Percentiles rank a stretch among this genome's conserved stretches.
Conservation (phyloP, 1,140 invertebrate genomes). For the Leptinotarsa undecemlineata region DNA sequence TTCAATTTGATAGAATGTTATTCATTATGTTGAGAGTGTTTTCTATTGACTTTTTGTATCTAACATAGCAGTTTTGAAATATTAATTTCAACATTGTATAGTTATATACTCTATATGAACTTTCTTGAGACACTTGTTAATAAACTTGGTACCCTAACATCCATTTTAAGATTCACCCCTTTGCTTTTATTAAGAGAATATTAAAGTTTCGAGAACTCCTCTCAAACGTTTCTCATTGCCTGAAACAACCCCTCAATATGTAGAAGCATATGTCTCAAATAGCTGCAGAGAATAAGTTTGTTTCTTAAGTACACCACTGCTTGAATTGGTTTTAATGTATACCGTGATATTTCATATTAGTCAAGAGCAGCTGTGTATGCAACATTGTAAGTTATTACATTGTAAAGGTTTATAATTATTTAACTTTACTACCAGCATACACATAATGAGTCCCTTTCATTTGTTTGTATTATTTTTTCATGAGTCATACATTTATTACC, state of each 20-base stretch:
- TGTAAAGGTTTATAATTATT: background rate
- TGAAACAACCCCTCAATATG: background rate
- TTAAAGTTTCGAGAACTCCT: background rate
- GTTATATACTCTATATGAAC: no score
- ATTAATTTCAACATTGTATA: no score
- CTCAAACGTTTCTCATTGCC: background rate
- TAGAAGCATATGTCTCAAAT: background rate
- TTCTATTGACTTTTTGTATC: no score
- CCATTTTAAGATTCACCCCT: background rate
- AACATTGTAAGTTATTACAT: background rate
- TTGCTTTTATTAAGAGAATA: background rate
- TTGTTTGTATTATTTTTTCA: no score
- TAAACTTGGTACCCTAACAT: no score
- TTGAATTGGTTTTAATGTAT: constrained; percentile 47
- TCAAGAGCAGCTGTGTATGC: constrained; percentile 58
- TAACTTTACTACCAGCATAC: background rate
- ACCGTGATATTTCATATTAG: constrained; percentile 55
- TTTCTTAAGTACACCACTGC: constrained; percentile 13
- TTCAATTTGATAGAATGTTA: no score
- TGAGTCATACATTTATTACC: no score
- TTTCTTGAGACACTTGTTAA: no score
- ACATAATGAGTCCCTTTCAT: background rate
- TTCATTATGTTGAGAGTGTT: no score
- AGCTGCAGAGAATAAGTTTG: constrained; percentile 5
- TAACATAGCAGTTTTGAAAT: no score